Evolutionary conservation across 2,888 invertebrate species (phyloP).

Genomic region (Napeogenes sylphis): DNA sequence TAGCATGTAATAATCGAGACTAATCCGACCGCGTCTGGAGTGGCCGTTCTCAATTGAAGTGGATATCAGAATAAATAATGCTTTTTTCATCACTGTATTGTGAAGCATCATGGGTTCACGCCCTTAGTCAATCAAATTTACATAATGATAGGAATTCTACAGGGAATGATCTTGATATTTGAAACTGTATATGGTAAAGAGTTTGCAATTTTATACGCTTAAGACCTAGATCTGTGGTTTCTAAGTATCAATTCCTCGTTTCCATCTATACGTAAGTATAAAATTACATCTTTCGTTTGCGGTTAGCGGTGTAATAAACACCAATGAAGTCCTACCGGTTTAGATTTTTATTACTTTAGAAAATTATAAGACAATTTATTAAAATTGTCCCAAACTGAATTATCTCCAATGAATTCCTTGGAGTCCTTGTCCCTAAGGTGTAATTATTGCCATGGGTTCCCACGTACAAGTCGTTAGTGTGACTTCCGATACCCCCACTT

Average conservation of each 20-base stretch:
- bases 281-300: slow-evolving; percentile 33
- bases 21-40: slow-evolving; percentile 67
- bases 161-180: background rate
- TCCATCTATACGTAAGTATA: slow-evolving; percentile 28
- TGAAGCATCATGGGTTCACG: slow-evolving; percentile 37
- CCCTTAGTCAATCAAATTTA: slow-evolving; percentile 40
- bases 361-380: slow-evolving; percentile 4
- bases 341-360: background rate
- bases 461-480: slow-evolving; percentile 46
- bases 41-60: slow-evolving; percentile 49
- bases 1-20: slow-evolving; percentile 61
- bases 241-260: slow-evolving; percentile 29
- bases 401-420: slow-evolving; percentile 26
- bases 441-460: slow-evolving; percentile 46
- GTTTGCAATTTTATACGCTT: slow-evolving; percentile 9
- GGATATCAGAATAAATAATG: slow-evolving; percentile 57
- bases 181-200: too few relatives aligned
- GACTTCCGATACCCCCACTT: slow-evolving; percentile 47
- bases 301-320: slow-evolving; percentile 21
- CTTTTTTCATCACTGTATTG: slow-evolving; percentile 37
- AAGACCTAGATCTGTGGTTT: slow-evolving; percentile 34
- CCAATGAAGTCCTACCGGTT: background rate
- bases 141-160: background rate
- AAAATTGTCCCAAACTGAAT: slow-evolving; percentile 11
- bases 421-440: slow-evolving; percentile 24